Evolutionary conservation across 2,113 vertebrate genomes (phyloP).

Genomic region (Pycnonotus jocosus): DNA sequence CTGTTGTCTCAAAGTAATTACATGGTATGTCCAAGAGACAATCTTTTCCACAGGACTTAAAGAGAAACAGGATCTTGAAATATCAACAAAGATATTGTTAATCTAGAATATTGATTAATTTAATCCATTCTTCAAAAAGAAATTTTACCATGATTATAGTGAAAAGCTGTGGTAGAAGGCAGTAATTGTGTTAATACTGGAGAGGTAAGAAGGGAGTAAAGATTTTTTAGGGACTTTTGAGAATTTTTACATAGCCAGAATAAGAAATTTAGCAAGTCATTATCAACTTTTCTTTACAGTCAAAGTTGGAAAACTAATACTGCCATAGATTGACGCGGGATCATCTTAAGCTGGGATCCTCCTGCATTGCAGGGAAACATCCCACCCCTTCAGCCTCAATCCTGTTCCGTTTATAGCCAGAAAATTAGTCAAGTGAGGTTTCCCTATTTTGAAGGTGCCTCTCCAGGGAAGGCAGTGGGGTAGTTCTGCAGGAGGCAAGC

Average conservation of each 20-base stretch:
- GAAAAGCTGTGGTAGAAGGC: not conserved
- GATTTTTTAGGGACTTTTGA: not conserved
- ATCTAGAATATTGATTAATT: not conserved
- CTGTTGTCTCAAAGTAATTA: not conserved
- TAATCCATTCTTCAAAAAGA: not conserved
- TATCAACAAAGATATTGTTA: not conserved
- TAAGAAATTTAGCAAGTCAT: not conserved
- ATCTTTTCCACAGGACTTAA: not conserved
- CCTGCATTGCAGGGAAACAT: not conserved
- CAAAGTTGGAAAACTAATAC: not conserved
- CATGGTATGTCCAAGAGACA: not conserved
- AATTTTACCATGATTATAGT: not conserved
- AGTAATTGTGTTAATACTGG: not conserved
- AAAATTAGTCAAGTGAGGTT: not conserved
- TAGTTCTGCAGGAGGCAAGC: fast-evolving
- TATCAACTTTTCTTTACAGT: not conserved
- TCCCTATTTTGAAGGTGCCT: not conserved
- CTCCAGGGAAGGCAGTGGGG: not conserved
- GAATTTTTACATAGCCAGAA: not conserved
- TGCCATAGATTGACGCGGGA: not conserved
- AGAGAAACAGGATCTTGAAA: not conserved
- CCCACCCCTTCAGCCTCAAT: not conserved
- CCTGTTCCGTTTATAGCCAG: not conserved
- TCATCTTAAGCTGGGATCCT: not conserved
- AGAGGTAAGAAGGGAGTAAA: not conserved